Evolutionary conservation across 2,888 invertebrate genomes (phyloP).

Genomic region (Nephrocerus scutellatus): DNA sequence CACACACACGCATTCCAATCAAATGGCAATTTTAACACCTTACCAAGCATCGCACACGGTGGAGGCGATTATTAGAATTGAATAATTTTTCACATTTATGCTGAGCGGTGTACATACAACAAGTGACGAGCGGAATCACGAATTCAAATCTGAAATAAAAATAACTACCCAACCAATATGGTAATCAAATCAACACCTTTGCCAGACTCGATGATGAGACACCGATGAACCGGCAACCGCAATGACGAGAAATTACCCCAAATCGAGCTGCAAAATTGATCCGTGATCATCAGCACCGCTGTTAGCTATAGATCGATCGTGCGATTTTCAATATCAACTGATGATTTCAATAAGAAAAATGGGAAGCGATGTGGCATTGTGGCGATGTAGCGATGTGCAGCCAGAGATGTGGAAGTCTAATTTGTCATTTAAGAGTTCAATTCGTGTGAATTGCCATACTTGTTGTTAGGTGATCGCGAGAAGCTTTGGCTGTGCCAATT

Average conservation of each 20-base stretch:
- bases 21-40: conserved; percentile 40
- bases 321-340: too few species aligned
- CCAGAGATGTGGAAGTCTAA: conserved; percentile 38
- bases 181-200: conserved; percentile 47
- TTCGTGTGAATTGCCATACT: conserved; percentile 3
- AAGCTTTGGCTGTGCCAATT: neutral
- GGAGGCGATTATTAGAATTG: conserved; percentile 45
- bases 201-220: too few species aligned
- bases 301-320: conserved; percentile 5
- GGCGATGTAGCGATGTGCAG: conserved; percentile 39
- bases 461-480: too few species aligned
- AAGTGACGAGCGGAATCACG: conserved; percentile 4
- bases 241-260: too few species aligned
- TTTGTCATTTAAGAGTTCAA: conserved; percentile 35
- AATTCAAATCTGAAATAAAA: conserved; percentile 2
- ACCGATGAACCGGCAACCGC: too few species aligned
- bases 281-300: conserved; percentile 9
- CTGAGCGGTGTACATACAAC: too few species aligned
- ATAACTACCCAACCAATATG: neutral
- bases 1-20: conserved; percentile 26
- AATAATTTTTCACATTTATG: conserved; percentile 45
- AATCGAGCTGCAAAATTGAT: too few species aligned
- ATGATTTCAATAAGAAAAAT: too few species aligned
- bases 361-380: conserved; percentile 23
- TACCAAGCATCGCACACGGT: conserved; percentile 26